Evolutionary conservation across 2,888 invertebrate species (phyloP), one percentile per base, ranked within the genome.

Genomic region (Agonopterix heracliana): DNA sequence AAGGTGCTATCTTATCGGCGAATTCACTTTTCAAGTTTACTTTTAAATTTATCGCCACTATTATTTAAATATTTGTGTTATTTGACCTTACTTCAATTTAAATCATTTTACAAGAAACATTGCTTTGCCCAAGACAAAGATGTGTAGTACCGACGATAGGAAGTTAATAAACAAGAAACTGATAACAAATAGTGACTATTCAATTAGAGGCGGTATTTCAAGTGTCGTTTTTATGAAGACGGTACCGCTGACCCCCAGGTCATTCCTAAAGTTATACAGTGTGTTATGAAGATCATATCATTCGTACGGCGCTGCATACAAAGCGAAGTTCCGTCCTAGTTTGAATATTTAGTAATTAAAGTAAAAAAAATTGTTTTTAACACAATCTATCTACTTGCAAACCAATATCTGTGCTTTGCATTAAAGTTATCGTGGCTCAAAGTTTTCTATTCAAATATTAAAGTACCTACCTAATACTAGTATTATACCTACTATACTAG

Each of bases 131-230:
- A 3, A 26, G 26, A 26, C 26, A 26, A 26, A 41, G 63, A 67
- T 64, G 57, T 59, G 63, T 75, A 59, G 64, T 54, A 64, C 81
- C 82, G 81, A 66, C 68, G 72, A 77, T 80, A 77, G 67, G 67
- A 68, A 78, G 80, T 79, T 77, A 78, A 74, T 81, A 74, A 77
- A 81, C 77, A 76, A 78, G 68, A 66, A 65, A 61, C 59, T 63
- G 80, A 83, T 85, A 81, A 44, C 60, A 64, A 71, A 78, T 78
- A 61, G 59, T 58, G 64, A 57, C 64, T 68, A 75, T 80, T 78
- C 76, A 79, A 81, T 81, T 81, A 78, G 67, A 66, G 72, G 72
- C 76, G 73, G 68, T 70, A 69, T 64, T 73, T 75, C 72, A 66
- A 66, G 69, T 68, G 74, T 58, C 69, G 70, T 58, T 72, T 73